Conservation (phyloP, 1,140 invertebrate species). For the Nasonia vitripennis region DNA sequence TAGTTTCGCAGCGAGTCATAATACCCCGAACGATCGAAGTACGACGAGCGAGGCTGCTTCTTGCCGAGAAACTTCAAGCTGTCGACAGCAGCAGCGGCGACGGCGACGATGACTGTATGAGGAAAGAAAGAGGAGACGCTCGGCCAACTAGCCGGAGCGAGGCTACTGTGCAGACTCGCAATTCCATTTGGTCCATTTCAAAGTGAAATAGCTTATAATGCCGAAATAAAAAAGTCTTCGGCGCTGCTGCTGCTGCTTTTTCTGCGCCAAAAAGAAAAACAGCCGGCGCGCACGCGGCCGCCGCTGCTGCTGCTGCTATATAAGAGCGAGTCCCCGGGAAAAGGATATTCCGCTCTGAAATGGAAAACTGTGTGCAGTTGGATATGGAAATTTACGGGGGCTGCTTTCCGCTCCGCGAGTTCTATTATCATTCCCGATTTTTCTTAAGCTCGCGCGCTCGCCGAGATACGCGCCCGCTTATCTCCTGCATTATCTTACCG, state of each 20-base stretch:
- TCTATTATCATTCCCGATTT: conserved; percentile 38
- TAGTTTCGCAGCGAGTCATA: background rate
- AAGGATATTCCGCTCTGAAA: conserved; percentile 29
- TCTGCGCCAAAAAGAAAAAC: background rate
- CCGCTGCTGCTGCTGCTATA: too few species aligned
- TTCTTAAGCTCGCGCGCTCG: background rate
- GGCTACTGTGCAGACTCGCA: conserved; percentile 43
- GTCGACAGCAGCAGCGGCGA: background rate
- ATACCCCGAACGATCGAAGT: conserved; percentile 16
- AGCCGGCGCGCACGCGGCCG: background rate
- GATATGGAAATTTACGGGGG: conserved; percentile 42
- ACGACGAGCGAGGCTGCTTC: background rate
- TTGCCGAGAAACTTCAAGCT: conserved; percentile 21
- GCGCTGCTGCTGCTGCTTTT: conserved; percentile 34
- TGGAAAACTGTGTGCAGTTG: conserved; percentile 43
- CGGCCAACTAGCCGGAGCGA: background rate
- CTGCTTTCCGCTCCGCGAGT: conserved; percentile 15
- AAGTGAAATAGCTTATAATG: conserved; percentile 69
- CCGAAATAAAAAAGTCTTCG: conserved; percentile 60
- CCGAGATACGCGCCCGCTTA: background rate
- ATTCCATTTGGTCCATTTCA: conserved; percentile 70
- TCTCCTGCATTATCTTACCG: background rate
- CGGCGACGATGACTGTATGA: background rate
- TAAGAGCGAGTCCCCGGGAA: background rate
- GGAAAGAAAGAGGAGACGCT: conserved; percentile 4